Percentiles rank a stretch among this genome's conserved stretches.
Conservation (phyloP, 1,140 invertebrate genomes). For the Laupala kohalensis region DNA sequence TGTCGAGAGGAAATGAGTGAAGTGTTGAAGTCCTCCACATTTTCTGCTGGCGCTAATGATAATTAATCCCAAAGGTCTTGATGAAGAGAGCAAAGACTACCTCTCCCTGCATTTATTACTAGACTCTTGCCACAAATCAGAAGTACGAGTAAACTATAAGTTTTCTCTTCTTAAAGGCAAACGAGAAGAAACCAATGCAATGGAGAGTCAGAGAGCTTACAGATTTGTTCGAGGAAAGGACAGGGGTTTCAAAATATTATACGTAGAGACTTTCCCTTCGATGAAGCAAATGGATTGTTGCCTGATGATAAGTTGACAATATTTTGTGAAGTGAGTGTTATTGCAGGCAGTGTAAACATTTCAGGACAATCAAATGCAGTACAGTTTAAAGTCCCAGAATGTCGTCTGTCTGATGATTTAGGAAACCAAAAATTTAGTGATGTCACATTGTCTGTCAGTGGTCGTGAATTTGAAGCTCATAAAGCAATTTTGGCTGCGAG, state of each 20-base stretch:
- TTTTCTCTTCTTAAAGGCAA: conserved; percentile 99
- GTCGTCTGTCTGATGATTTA: conserved; percentile 85
- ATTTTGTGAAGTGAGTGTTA: conserved; percentile 96
- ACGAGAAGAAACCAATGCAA: conserved; percentile 98
- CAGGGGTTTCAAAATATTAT: conserved; percentile 99
- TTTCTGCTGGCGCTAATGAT: conserved; percentile 97
- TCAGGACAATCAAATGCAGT: conserved; percentile 88
- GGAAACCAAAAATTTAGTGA: conserved; percentile 95
- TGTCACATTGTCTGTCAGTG: conserved; percentile 82
- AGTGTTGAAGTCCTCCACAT: conserved; percentile 97
- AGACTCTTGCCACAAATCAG: conserved; percentile 98
- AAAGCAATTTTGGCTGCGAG: conserved; percentile 93
- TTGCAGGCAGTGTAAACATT: conserved; percentile 94
- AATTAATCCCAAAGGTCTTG: conserved; percentile 99
- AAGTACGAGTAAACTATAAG: conserved; percentile 99
- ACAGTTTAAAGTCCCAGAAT: conserved; percentile 96
- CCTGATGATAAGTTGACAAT: conserved; percentile 98
- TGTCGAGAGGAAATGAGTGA: conserved; percentile 99
- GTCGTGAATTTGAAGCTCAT: conserved; percentile 89
- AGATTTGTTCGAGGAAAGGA: conserved; percentile 99
- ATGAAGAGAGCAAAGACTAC: conserved; percentile 99
- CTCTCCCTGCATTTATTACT: conserved; percentile 94
- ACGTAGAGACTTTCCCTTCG: conserved; percentile 89
- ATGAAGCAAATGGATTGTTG: conserved; percentile 93
- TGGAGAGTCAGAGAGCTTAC: conserved; percentile 90